These are phyloP conservation scores for Chelmon rostratus DNA, from an alignment of 2,797 vertebrate species.

Conservation along the genomic window DNA sequence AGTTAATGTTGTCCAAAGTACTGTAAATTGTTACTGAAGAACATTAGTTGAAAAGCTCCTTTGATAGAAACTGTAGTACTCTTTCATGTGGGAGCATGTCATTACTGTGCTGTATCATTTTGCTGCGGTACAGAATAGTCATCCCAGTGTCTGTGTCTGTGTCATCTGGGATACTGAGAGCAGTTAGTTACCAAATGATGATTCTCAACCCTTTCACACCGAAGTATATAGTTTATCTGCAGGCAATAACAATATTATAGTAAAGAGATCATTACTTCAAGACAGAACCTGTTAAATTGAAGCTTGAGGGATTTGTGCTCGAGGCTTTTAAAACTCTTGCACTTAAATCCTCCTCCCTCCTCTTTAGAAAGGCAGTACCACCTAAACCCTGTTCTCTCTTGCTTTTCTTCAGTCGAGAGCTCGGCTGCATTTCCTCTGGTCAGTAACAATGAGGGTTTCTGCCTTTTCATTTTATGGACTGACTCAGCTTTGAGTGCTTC, in stretches of 20 bases:
- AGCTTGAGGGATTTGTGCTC: conserved; percentile 53
- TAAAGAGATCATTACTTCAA: conserved; percentile 59
- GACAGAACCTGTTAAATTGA: conserved; percentile 60
- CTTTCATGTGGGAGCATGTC: background rate
- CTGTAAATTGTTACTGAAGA: background rate
- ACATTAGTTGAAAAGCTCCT: conserved; percentile 8
- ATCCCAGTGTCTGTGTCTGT: background rate
- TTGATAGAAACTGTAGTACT: background rate
- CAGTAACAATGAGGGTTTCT: conserved; percentile 7
- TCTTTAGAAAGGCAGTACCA: conserved; percentile 24
- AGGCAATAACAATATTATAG: conserved; percentile 37
- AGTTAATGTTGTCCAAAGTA: background rate
- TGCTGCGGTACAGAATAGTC: background rate
- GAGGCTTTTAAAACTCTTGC: conserved; percentile 43
- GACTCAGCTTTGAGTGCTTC: background rate
- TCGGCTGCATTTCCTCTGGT: conserved; percentile 10
- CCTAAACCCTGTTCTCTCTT: conserved; percentile 30
- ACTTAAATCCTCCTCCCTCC: conserved; percentile 25
- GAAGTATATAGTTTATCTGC: conserved; percentile 40
- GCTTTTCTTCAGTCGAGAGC: conserved; percentile 7
- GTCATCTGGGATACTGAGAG: conserved; percentile 26
- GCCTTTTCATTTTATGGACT: conserved; percentile 6
- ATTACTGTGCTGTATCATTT: conserved; percentile 6
- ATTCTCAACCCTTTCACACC: conserved; percentile 47
- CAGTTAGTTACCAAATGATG: conserved; percentile 46